Evolutionary conservation across 2,888 invertebrate species (phyloP).

Genomic region (Pollenia griseotomentosa): DNA sequence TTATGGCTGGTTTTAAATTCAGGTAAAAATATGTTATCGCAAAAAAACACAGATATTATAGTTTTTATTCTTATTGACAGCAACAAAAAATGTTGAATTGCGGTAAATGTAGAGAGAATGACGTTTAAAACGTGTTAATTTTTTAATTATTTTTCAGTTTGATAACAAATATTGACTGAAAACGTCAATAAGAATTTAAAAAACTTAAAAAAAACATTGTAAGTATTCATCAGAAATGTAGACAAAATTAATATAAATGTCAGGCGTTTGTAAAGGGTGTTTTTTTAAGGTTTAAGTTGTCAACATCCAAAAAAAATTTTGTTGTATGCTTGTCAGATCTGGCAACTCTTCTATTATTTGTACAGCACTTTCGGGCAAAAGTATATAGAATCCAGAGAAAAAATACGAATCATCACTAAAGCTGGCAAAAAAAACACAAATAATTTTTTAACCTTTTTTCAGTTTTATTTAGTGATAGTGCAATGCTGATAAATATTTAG

Average conservation of each 20-base stretch:
- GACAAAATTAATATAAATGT: neutral
- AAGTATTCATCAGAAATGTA: slow-evolving; percentile 15
- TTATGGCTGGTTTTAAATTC: slow-evolving; percentile 11
- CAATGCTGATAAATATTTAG: too few relatives aligned
- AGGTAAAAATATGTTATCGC: slow-evolving; percentile 9
- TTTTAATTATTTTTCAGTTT: neutral
- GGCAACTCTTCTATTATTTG: too few relatives aligned
- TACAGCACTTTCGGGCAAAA: too few relatives aligned
- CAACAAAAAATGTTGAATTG: neutral
- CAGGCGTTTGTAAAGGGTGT: too few relatives aligned
- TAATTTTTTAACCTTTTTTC: too few relatives aligned
- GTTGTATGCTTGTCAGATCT: too few relatives aligned
- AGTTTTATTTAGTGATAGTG: too few relatives aligned
- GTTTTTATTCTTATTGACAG: neutral
- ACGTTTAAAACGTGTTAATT: slow-evolving; percentile 30
- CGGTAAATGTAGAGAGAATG: neutral
- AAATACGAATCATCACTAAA: too few relatives aligned
- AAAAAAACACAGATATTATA: neutral
- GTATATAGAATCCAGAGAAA: too few relatives aligned
- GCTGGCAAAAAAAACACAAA: too few relatives aligned
- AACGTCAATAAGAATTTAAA: slow-evolving; percentile 14
- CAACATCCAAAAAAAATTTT: too few relatives aligned
- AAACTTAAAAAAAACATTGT: neutral
- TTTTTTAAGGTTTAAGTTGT: too few relatives aligned
- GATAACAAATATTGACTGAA: slow-evolving; percentile 8